Conservation (phyloP, 2,113 vertebrate genomes). For the Ancistrus triradiatus region DNA sequence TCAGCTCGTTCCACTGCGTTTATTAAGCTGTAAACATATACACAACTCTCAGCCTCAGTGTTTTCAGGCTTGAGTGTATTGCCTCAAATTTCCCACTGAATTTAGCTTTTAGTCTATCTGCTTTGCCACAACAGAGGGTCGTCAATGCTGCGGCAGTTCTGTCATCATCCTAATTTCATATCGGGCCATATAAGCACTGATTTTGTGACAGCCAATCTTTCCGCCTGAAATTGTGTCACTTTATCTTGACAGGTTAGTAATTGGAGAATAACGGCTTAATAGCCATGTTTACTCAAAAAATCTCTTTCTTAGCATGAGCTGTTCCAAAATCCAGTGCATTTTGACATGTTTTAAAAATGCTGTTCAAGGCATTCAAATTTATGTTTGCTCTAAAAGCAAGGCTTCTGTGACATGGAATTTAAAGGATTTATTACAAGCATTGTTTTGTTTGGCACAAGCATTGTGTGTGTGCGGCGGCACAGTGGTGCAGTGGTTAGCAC, state of each 20-base stretch:
- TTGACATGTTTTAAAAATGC: slow-evolving; percentile 9
- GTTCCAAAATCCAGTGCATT: background rate
- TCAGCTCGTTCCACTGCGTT: background rate
- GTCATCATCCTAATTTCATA: slow-evolving; percentile 5
- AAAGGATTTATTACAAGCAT: background rate
- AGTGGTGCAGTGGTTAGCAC: too few relatives aligned
- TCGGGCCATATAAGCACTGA: background rate
- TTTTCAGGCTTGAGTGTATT: background rate
- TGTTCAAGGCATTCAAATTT: too few relatives aligned
- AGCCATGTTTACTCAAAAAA: background rate
- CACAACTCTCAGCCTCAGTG: background rate
- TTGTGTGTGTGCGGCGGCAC: too few relatives aligned
- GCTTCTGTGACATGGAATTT: too few relatives aligned
- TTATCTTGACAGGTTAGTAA: slow-evolving; percentile 17
- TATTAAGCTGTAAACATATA: background rate
- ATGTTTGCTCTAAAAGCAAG: too few relatives aligned
- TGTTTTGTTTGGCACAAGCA: too few relatives aligned
- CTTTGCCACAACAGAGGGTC: too few relatives aligned
- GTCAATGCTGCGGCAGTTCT: background rate
- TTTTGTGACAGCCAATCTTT: background rate
- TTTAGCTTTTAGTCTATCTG: too few relatives aligned
- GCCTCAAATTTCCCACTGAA: slow-evolving; percentile 1
- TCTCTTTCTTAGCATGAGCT: background rate
- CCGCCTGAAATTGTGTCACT: background rate
- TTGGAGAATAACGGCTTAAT: slow-evolving; percentile 18